Percentiles rank a stretch among this genome's conserved stretches.
phyloP scores from a whole-genome alignment of 37 sponge, comb jelly and placozoan genomes.

The Spongia lamella region DNA sequence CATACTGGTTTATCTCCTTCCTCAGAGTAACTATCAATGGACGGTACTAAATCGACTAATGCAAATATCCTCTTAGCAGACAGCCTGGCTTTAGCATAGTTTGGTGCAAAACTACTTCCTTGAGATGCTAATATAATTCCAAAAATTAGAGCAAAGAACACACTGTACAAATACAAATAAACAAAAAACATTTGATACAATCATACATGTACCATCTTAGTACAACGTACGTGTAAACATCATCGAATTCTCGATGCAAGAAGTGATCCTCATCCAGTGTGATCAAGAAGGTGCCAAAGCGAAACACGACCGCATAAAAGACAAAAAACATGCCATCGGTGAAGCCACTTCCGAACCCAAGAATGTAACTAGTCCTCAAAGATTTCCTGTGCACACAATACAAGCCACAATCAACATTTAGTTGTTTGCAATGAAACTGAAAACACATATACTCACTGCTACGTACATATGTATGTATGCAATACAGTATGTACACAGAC shows the following conservation, averaged over 20 bases:
- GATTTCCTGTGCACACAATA: constrained; percentile 11
- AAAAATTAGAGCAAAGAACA: constrained; percentile 68
- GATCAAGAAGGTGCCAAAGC: constrained; percentile 80
- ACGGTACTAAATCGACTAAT: constrained; percentile 64
- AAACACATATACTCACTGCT: too few species aligned
- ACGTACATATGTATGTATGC: too few species aligned
- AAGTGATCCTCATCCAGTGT: constrained; percentile 5
- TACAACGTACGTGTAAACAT: background rate
- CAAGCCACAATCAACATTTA: too few species aligned
- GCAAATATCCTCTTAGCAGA: constrained; percentile 73
- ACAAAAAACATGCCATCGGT: constrained; percentile 52
- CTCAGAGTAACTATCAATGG: constrained; percentile 62
- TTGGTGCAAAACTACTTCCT: constrained; percentile 65
- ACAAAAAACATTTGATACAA: background rate
- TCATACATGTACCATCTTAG: too few species aligned
- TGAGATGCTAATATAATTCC: constrained; percentile 59
- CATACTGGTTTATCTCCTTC: constrained; percentile 59
- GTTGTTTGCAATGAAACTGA: too few species aligned
- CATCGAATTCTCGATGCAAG: constrained; percentile 5
- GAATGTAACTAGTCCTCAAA: background rate
- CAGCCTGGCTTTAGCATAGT: constrained; percentile 65
- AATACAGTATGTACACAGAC: too few species aligned
- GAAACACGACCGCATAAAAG: constrained; percentile 49
- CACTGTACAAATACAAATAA: constrained; percentile 12
- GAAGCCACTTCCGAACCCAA: constrained; percentile 71